Evolutionary conservation across 2,888 invertebrate genomes (phyloP).

Genomic region (Drosophila antonietae): DNA sequence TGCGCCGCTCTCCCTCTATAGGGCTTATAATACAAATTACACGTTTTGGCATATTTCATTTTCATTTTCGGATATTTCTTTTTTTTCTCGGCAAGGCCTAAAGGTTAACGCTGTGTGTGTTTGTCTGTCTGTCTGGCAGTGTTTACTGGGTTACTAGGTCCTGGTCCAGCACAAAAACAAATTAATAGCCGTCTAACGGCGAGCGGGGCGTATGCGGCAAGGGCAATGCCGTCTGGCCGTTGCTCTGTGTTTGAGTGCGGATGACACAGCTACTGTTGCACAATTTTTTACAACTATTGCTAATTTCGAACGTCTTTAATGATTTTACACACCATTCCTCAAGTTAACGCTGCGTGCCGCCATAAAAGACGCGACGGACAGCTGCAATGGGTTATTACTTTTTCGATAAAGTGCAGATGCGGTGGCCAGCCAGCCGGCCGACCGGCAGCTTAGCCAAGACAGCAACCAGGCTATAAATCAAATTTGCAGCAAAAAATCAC

Average conservation of each 20-base stretch:
- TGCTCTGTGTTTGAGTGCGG: not conserved
- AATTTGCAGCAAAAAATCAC: conserved; percentile 65
- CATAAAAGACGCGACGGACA: conserved; percentile 47
- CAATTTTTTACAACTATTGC: conserved; percentile 64
- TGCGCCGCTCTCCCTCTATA: conserved; percentile 11
- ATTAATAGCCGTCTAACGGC: conserved; percentile 42
- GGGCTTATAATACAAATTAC: conserved; percentile 74
- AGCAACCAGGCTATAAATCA: conserved; percentile 71
- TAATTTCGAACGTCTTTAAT: conserved; percentile 72
- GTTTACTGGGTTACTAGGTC: conserved; percentile 70
- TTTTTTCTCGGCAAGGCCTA: conserved; percentile 43
- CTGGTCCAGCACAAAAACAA: conserved; percentile 23
- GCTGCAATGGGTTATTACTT: conserved; percentile 7
- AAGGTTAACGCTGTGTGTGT: conserved; percentile 22
- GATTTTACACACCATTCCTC: conserved; percentile 79
- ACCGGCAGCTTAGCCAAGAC: conserved; percentile 47
- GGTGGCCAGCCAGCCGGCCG: not conserved
- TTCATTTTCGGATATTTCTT: conserved; percentile 31
- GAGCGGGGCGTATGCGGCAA: conserved; percentile 36
- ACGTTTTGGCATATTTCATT: conserved; percentile 75
- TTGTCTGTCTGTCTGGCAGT: conserved; percentile 13
- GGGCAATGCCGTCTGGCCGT: conserved; percentile 16
- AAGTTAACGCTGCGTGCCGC: conserved; percentile 73
- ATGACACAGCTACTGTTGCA: conserved; percentile 13
- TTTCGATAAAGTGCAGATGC: conserved; percentile 10